Evolutionary conservation across 2,113 vertebrate species (phyloP).

Genomic region (Sclerurus mexicanus): DNA sequence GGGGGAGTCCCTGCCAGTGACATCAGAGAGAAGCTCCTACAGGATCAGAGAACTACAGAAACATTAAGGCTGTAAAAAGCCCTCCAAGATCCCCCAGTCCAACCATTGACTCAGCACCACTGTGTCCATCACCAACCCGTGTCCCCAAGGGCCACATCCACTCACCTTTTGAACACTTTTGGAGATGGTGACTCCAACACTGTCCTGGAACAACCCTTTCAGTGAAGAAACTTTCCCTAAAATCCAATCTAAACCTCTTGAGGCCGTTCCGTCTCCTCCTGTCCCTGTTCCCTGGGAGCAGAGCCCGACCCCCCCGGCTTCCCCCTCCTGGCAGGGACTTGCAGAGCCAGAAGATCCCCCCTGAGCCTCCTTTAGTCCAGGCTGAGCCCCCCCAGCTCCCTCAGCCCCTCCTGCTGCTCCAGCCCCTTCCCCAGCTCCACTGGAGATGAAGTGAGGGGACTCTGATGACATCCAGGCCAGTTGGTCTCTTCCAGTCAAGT

Average conservation of each 20-base stretch:
- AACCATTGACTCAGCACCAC: background rate
- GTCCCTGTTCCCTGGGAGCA: background rate
- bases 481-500: background rate
- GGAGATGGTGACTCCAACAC: background rate
- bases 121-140: background rate
- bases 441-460: background rate
- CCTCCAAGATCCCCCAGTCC: background rate
- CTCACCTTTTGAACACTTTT: background rate
- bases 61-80: background rate
- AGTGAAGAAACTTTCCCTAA: background rate
- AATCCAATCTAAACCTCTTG: background rate
- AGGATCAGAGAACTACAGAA: background rate
- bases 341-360: background rate
- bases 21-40: background rate
- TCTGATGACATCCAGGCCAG: background rate
- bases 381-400: background rate
- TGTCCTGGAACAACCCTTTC: background rate
- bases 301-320: accelerated
- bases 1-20: background rate
- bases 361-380: background rate
- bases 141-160: background rate
- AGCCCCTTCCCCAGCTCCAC: background rate
- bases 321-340: background rate
- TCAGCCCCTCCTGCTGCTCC: background rate
- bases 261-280: accelerated